Percentiles rank a stretch among this genome's conserved stretches.
Conservation (phyloP, 2,888 invertebrate genomes). For the Galerucella pusilla region DNA sequence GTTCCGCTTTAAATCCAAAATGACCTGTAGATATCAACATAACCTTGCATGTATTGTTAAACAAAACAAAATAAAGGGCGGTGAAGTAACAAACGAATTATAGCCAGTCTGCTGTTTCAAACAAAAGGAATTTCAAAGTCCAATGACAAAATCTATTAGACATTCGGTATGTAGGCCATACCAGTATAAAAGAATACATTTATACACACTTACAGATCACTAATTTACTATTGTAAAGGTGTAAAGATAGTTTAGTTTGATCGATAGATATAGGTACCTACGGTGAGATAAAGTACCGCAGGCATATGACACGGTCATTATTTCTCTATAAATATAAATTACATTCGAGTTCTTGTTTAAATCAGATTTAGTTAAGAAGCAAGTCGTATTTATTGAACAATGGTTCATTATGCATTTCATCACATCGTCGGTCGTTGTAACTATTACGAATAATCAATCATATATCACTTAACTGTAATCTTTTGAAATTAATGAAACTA, state of each 20-base stretch:
- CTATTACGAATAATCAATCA: neutral
- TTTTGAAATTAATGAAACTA: neutral
- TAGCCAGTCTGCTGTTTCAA: constrained; percentile 25
- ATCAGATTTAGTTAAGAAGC: constrained; percentile 3
- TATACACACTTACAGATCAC: constrained; percentile 30
- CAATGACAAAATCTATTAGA: constrained; percentile 35
- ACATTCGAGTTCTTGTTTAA: constrained; percentile 14
- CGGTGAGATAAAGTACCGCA: constrained; percentile 16
- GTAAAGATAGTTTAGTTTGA: constrained; percentile 28
- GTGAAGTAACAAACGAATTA: constrained; percentile 17
- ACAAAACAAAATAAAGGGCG: constrained; percentile 25
- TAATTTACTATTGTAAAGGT: constrained; percentile 37
- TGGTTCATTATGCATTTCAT: neutral
- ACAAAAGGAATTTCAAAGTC: constrained; percentile 31
- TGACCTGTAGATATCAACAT: constrained; percentile 1
- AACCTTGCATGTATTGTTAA: neutral
- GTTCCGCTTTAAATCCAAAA: neutral
- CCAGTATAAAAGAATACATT: constrained; percentile 27
- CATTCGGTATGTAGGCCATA: constrained; percentile 30
- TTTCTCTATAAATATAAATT: constrained; percentile 26
- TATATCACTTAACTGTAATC: neutral
- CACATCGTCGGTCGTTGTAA: neutral
- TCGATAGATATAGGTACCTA: constrained; percentile 25
- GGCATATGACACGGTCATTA: constrained; percentile 8
- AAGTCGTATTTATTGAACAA: neutral